These are phyloP conservation scores for Teleiodes luculella DNA, from an alignment of 2,888 invertebrate genomes.

Conservation along the genomic window DNA sequence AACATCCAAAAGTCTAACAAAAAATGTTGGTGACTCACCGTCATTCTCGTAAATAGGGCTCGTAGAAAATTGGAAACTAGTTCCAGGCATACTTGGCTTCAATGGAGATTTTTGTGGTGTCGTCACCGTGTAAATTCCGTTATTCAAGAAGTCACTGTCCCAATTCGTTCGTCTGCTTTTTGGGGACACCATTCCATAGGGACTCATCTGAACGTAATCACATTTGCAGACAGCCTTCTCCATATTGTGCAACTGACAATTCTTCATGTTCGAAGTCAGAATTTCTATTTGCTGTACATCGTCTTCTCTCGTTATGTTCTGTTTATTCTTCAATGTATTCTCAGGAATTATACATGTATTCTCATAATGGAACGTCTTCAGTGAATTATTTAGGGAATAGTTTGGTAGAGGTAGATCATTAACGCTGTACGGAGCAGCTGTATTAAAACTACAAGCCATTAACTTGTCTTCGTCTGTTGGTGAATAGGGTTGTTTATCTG, in stretches of 20 bases:
- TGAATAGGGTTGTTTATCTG: conserved; percentile 69
- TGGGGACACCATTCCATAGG: conserved; percentile 65
- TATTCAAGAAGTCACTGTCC: conserved; percentile 65
- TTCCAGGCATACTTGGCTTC: conserved; percentile 60
- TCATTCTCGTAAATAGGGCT: conserved; percentile 72
- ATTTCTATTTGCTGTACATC: conserved; percentile 72
- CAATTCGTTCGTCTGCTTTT: conserved; percentile 60
- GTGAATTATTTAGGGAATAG: conserved; percentile 78
- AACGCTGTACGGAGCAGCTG: conserved; percentile 56
- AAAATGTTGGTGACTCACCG: too few species aligned
- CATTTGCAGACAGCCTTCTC: conserved; percentile 67
- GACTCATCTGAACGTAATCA: conserved; percentile 70
- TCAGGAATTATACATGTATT: conserved; percentile 72
- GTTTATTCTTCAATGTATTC: conserved; percentile 65
- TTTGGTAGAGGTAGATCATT: conserved; percentile 79
- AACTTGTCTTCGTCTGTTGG: conserved; percentile 74
- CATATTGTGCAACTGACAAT: conserved; percentile 68
- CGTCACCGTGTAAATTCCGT: conserved; percentile 68
- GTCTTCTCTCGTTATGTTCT: conserved; percentile 64
- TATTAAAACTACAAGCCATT: conserved; percentile 63
- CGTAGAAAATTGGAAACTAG: conserved; percentile 68
- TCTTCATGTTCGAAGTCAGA: conserved; percentile 66
- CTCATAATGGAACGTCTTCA: conserved; percentile 73
- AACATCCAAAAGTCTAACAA: too few species aligned
- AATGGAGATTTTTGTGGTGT: conserved; percentile 68